A percentile compares a stretch with the other conserved stretches of the same genome.
Evolutionary conservation across 2,888 invertebrate genomes (phyloP).

Genomic region (Dendrolimus pini): DNA sequence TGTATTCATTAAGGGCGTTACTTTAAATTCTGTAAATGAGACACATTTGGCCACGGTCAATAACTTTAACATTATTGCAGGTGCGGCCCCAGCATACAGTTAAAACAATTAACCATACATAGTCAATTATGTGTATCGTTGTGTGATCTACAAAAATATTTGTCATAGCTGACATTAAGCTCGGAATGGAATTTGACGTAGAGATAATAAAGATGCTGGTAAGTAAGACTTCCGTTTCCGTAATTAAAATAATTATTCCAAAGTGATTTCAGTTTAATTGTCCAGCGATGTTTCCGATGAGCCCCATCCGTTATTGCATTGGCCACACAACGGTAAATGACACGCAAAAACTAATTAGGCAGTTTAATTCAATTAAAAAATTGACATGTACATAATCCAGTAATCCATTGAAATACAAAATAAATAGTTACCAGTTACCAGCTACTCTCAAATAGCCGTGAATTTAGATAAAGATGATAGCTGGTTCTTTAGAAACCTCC

Average conservation of each 20-base stretch:
- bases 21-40: no score
- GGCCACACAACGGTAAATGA: neutral
- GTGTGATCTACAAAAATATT: neutral
- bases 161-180: slow-evolving; percentile 36
- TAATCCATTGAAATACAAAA: no score
- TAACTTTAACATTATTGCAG: no score
- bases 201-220: slow-evolving; percentile 37
- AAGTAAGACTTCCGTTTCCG: slow-evolving; percentile 64
- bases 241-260: slow-evolving; percentile 67
- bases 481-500: no score
- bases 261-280: slow-evolving; percentile 65
- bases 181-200: slow-evolving; percentile 41
- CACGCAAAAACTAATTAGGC: neutral
- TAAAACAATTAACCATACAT: no score
- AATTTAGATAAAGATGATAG: no score
- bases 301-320: slow-evolving; percentile 33
- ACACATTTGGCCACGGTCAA: no score
- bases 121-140: slow-evolving; percentile 8
- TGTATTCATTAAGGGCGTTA: no score
- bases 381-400: no score
- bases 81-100: no score
- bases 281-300: slow-evolving; percentile 52
- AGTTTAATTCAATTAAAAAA: neutral
- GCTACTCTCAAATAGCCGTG: no score
- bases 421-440: no score